These are phyloP conservation scores for Leptodactylus fuscus DNA, from an alignment of 2,113 vertebrate genomes.

Conservation along the genomic window DNA sequence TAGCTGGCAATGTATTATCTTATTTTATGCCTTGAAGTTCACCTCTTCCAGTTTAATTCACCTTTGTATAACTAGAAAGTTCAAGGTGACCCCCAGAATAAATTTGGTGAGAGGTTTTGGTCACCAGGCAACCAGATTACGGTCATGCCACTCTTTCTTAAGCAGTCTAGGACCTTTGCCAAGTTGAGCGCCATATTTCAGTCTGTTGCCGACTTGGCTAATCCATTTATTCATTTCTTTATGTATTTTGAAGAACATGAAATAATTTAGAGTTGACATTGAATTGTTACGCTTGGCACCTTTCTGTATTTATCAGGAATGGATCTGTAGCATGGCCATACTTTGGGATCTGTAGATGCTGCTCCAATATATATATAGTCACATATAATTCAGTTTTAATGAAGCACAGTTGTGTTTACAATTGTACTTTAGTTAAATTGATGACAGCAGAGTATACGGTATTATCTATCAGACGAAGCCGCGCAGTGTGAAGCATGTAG, in stretches of 20 bases:
- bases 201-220: neutral
- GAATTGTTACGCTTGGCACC: neutral
- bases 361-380: neutral
- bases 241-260: neutral
- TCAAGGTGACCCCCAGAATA: neutral
- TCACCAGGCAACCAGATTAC: neutral
- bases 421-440: slow-evolving; percentile 4
- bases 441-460: neutral
- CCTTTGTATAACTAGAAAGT: neutral
- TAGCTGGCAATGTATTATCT: too few relatives aligned
- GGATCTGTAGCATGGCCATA: neutral
- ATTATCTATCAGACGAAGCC: neutral
- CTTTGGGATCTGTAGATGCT: neutral
- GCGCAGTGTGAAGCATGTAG: neutral
- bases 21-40: too few relatives aligned
- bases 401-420: neutral
- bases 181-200: neutral
- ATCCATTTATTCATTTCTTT: neutral
- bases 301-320: neutral
- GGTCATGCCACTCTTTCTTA: neutral
- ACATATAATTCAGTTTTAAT: neutral
- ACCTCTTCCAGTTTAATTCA: too few relatives aligned
- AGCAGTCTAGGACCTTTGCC: neutral
- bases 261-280: neutral
- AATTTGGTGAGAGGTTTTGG: neutral